Evolutionary conservation across 2,113 vertebrate genomes (phyloP).

Genomic region (Trogon melanurus): DNA sequence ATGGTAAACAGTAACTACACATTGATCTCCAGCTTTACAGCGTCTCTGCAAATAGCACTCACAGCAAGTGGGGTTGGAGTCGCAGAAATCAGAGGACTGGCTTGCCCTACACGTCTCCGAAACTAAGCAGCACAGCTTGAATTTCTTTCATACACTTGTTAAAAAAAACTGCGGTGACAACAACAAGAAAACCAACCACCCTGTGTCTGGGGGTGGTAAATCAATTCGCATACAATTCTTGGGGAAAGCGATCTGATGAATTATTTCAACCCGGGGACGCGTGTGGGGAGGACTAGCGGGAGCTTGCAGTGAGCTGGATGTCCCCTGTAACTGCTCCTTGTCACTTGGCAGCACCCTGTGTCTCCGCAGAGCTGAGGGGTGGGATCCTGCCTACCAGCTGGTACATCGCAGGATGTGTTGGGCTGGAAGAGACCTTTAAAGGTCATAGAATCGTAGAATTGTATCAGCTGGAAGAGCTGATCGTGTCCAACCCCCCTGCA

Average conservation of each 20-base stretch:
- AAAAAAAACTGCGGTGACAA: background rate
- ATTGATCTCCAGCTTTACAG: constrained; percentile 57
- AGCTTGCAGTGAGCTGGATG: background rate
- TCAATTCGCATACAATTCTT: background rate
- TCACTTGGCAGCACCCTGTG: background rate
- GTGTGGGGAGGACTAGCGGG: background rate
- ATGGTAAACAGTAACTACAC: constrained; percentile 56
- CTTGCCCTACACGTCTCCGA: background rate
- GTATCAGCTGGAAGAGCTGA: too few relatives aligned
- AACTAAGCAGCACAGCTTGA: constrained; percentile 4
- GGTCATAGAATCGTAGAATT: too few relatives aligned
- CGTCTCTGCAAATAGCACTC: constrained; percentile 35
- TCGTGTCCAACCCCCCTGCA: too few relatives aligned
- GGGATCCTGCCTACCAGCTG: accelerated
- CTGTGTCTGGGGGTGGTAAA: background rate
- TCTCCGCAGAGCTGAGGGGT: background rate
- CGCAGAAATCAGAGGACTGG: background rate
- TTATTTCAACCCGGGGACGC: background rate
- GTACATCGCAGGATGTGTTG: too few relatives aligned
- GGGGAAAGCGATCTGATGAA: background rate
- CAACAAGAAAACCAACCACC: background rate
- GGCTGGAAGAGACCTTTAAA: too few relatives aligned
- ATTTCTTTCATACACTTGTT: background rate
- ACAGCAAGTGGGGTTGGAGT: constrained; percentile 10
- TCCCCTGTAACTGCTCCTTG: background rate